phyloP scores from a whole-genome alignment of 1,140 invertebrate species.

The Leptinotarsa texana region DNA sequence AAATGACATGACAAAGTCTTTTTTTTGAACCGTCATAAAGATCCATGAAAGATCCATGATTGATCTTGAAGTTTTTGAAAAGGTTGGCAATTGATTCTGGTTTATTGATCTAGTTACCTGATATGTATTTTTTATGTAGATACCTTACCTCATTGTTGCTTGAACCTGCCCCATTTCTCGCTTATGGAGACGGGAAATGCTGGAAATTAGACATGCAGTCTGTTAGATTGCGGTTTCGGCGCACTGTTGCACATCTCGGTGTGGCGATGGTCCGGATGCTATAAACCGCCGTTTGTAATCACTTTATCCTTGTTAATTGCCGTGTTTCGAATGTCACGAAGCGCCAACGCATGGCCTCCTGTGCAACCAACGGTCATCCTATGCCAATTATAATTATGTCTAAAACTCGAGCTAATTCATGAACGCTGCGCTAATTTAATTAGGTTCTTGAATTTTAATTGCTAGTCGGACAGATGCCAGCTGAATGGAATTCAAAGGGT shows the following conservation, averaged over 20 bases:
- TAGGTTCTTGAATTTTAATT: not conserved
- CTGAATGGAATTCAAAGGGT: not conserved
- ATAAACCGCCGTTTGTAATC: not conserved
- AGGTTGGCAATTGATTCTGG: too few species aligned
- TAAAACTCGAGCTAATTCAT: not conserved
- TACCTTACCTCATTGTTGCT: too few species aligned
- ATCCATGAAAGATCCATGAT: too few species aligned
- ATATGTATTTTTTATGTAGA: too few species aligned
- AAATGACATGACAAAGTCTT: too few species aligned
- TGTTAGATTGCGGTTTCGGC: slow-evolving; percentile 5
- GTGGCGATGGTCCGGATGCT: not conserved
- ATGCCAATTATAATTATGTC: slow-evolving; percentile 8
- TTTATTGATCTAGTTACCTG: too few species aligned
- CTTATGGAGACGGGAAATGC: not conserved
- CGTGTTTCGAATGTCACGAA: not conserved
- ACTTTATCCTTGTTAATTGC: slow-evolving; percentile 4
- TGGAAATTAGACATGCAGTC: not conserved
- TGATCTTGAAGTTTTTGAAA: too few species aligned
- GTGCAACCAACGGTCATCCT: slow-evolving; percentile 2
- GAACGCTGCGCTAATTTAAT: not conserved
- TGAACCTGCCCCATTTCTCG: not conserved
- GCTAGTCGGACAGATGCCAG: not conserved
- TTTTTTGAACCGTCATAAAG: too few species aligned
- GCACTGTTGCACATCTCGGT: slow-evolving; percentile 7
- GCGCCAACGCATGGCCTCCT: not conserved